phyloP scores from a whole-genome alignment of 2,113 vertebrate genomes.

The Catagonus wagneri region DNA sequence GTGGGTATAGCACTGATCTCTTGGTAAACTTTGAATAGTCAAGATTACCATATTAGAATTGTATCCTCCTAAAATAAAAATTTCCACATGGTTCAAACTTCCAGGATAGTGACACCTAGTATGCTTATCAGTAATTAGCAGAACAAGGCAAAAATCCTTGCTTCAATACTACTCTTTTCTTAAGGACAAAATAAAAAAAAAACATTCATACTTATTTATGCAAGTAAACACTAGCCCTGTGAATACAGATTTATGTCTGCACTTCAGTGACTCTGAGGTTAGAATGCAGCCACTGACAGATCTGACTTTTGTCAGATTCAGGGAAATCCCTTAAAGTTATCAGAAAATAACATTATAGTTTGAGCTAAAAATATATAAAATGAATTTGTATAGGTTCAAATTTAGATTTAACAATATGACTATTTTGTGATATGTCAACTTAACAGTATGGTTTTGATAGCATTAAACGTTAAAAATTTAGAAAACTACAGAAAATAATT shows the following conservation, averaged over 20 bases:
- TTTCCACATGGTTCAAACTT: neutral
- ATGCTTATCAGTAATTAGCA: neutral
- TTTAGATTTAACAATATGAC: neutral
- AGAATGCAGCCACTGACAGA: neutral
- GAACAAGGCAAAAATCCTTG: neutral
- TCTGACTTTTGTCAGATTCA: neutral
- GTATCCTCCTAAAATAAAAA: neutral
- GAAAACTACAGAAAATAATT: neutral
- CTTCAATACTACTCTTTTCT: neutral
- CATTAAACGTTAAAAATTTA: neutral
- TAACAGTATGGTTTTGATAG: neutral
- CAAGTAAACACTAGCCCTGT: neutral
- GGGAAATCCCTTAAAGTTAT: neutral
- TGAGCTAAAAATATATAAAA: neutral
- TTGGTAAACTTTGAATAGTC: neutral
- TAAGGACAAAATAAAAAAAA: neutral
- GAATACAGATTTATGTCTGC: neutral
- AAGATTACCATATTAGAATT: neutral
- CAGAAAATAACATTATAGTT: neutral
- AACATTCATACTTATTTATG: neutral
- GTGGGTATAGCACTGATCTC: neutral
- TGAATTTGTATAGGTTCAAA: neutral
- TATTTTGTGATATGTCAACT: neutral
- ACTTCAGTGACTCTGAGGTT: neutral
- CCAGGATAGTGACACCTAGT: neutral